phyloP scores from a whole-genome alignment of 53 echinoderm and acorn worm species.

The Patiria pectinifera region DNA sequence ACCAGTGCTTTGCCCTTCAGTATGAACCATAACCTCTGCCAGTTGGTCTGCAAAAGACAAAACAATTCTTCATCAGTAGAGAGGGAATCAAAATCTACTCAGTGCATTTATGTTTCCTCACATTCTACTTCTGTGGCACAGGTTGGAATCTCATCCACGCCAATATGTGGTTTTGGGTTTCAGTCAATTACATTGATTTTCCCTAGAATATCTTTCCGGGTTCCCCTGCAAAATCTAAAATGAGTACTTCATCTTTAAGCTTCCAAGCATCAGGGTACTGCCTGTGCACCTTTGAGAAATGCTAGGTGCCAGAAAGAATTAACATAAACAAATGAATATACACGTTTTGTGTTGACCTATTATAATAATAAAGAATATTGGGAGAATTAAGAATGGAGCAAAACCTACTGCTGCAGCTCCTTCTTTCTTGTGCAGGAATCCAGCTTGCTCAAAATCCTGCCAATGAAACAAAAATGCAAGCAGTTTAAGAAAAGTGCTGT shows the following conservation, averaged over 20 bases:
- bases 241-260: too few species aligned
- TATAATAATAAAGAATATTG: too few species aligned
- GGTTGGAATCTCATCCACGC: too few species aligned
- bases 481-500: background rate
- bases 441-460: conserved; percentile 83
- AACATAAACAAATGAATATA: background rate
- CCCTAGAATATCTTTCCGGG: too few species aligned
- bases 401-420: conserved; percentile 84
- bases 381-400: background rate
- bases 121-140: too few species aligned
- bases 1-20: conserved; percentile 81
- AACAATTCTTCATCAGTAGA: background rate
- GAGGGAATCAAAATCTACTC: background rate
- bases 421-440: conserved; percentile 88
- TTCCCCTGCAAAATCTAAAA: too few species aligned
- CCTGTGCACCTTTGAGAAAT: too few species aligned
- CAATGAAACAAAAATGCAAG: background rate
- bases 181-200: too few species aligned
- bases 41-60: conserved; percentile 67
- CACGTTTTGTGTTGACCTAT: background rate
- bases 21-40: conserved; percentile 92
- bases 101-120: too few species aligned
- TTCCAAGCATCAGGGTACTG: too few species aligned
- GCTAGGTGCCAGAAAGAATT: background rate
- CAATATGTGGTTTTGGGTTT: too few species aligned